Evolutionary conservation across 2,797 vertebrate genomes (phyloP), one percentile per base, ranked within the genome.

Genomic region (Enteromius treurensis): DNA sequence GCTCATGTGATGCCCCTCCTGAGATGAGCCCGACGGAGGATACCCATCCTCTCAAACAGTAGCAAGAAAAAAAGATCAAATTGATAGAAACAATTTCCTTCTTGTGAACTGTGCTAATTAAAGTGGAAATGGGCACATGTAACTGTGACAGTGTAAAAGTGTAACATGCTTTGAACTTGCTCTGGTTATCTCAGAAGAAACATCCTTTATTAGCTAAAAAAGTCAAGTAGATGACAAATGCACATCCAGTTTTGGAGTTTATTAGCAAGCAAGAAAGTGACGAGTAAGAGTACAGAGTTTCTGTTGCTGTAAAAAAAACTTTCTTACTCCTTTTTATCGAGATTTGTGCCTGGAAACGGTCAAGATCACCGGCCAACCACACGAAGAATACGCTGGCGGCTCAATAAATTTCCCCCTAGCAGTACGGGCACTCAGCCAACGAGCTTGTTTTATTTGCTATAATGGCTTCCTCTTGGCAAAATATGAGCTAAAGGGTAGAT

Each of bases 381-480:
- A 82, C 81, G 78, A 85, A 86, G 79, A 88, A 87, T 83, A 85
- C 75, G 79, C 86, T 76, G 87, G 82, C 77, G 80, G 77, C 87
- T 91, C 87, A 74, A 87, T 88, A 88, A 90, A 91, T 91, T 89
- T 91, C 86, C 84, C 87, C 80, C 82, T 32, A 67, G 79, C 82
- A 83, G 85, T 69, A 86, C 19, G 80, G 91, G 89, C 88, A 13
- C 32, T 9, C 32, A 4, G 90, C 93, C 92, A 93, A 90, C 71
- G 51, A 81, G 80, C 88, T 88, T 89, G 89, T 92, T 93, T 92
- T 91, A 91, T 91, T 92, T 90, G 89, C 89, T 84, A 88, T 92
- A 88, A 93, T 89, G 88, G 80, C 88, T 91, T 92, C 90, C 89
- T 90, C 88, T 91, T 92, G 90, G 91, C 91, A 90, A 90, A 89